Base-by-base conservation (phyloP, 2,113 vertebrate species). In the Chroicocephalus ridibundus region DNA sequence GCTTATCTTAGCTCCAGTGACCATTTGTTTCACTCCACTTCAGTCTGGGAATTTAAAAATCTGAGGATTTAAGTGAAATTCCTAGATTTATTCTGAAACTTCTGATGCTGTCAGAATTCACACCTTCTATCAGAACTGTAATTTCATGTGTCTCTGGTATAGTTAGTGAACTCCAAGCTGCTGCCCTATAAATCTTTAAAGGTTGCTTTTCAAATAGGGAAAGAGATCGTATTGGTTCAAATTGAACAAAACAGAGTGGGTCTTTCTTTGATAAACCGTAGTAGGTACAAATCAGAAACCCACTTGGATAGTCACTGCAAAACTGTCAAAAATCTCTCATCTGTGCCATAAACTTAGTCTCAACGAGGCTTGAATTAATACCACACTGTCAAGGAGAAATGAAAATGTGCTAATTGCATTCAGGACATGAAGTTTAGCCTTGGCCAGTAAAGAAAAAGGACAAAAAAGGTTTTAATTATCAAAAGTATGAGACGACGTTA, bases 101-200 rank as follows among this genome's bases (percentile, higher is more conserved):
- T 95, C 91, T 94, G 91, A 90, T 7, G 94, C 94, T 94, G 93
- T 90, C 94, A 96, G 94, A 97, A 97, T 97, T 96, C 96, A 96
- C 95, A 96, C 96, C 95, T 95, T 95, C 94, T 66, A 94, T 87
- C 60, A 97, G 91, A 97, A 94, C 96, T 96, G 95, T 51, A 95
- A 96, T 96, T 94, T 96, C 65, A 96, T 95, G 94, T 96, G 86
- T 97, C 62, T 96, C 90, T 96, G 62, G 85, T 96, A 61, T 86
- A 96, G 96, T 88, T 90, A 97, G 95, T 95, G 96, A 96, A 94
- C 96, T 95, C 88, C 96, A 97, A 95, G 96, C 96, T 97, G 96
- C 88, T 96, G 93, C 95, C 96, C 96, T 97, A 95, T 82, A 96
- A 96, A 96, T 96, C 90, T 95, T 96, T 90, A 93, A 94, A 97